These are phyloP conservation scores for Agrotis segetum DNA, from an alignment of 2,888 invertebrate genomes.

Conservation along the genomic window DNA sequence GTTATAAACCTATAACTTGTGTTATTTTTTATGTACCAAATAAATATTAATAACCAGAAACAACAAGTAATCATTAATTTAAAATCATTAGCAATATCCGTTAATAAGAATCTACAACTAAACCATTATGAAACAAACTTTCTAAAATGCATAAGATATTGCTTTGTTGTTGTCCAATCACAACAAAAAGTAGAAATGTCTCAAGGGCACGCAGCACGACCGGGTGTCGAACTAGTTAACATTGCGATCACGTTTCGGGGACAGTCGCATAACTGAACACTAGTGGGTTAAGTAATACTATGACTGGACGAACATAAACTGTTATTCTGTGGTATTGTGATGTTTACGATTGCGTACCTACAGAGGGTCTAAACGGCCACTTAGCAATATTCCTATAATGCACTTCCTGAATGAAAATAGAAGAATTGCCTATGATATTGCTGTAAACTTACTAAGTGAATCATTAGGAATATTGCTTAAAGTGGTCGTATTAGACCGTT, in stretches of 20 bases:
- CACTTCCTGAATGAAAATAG: no score
- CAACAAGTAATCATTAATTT: no score
- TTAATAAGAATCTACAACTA: not conserved
- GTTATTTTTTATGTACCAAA: no score
- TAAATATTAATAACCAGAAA: not conserved
- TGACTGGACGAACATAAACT: not conserved
- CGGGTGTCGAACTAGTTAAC: conserved; percentile 29
- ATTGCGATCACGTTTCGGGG: conserved; percentile 41
- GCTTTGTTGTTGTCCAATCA: conserved; percentile 28
- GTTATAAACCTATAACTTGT: no score
- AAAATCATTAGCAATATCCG: conserved; percentile 5
- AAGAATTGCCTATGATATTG: no score
- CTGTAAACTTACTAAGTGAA: no score
- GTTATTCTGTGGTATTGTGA: not conserved
- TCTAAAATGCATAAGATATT: conserved; percentile 33
- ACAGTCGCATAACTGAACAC: conserved; percentile 20
- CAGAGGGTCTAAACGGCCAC: not conserved
- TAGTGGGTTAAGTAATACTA: not conserved
- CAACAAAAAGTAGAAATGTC: conserved; percentile 35
- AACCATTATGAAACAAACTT: conserved; percentile 32
- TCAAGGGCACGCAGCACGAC: conserved; percentile 37
- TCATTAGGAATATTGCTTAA: no score
- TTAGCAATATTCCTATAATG: no score
- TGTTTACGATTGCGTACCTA: not conserved
- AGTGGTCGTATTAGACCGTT: no score